phyloP scores from a whole-genome alignment of 2,113 vertebrate species.

The Corythoichthys haematopterus region DNA sequence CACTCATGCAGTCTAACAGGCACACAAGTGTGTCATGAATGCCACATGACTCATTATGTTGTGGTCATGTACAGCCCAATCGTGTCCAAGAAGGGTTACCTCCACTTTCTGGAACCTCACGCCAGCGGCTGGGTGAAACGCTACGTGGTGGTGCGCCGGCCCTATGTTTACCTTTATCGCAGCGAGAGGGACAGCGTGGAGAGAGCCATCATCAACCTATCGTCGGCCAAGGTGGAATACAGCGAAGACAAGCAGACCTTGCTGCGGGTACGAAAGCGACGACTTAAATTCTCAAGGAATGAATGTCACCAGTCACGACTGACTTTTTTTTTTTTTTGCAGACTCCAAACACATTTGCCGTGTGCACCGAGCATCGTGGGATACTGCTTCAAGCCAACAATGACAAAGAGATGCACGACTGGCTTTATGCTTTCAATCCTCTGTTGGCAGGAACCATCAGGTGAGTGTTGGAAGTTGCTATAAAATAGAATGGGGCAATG shows the following conservation, averaged over 20 bases:
- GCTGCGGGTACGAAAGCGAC: conserved; percentile 78
- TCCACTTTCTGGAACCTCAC: conserved; percentile 95
- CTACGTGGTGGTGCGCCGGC: conserved; percentile 88
- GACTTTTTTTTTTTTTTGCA: conserved; percentile 45
- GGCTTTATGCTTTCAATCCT: conserved; percentile 96
- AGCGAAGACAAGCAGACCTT: conserved; percentile 96
- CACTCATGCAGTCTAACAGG: not conserved
- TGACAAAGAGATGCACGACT: conserved; percentile 99
- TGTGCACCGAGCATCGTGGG: conserved; percentile 94
- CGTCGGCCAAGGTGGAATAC: conserved; percentile 96
- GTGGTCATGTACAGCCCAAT: conserved; percentile 77
- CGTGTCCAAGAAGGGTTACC: conserved; percentile 95
- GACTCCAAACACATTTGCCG: conserved; percentile 94
- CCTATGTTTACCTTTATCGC: conserved; percentile 95
- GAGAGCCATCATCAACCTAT: conserved; percentile 92
- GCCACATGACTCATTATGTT: not conserved
- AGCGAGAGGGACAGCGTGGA: conserved; percentile 87
- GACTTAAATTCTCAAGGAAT: not conserved
- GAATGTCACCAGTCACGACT: not conserved
- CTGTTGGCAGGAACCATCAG: conserved; percentile 96
- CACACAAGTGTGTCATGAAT: too few species aligned
- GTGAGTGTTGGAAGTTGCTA: conserved; percentile 59
- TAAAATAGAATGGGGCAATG: not conserved
- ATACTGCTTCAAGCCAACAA: conserved; percentile 91
- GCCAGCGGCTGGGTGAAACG: conserved; percentile 93